A percentile compares a stretch with the other conserved stretches of the same genome.
Evolutionary conservation across 2,797 vertebrate species (phyloP).

Genomic region (Agapornis canus): DNA sequence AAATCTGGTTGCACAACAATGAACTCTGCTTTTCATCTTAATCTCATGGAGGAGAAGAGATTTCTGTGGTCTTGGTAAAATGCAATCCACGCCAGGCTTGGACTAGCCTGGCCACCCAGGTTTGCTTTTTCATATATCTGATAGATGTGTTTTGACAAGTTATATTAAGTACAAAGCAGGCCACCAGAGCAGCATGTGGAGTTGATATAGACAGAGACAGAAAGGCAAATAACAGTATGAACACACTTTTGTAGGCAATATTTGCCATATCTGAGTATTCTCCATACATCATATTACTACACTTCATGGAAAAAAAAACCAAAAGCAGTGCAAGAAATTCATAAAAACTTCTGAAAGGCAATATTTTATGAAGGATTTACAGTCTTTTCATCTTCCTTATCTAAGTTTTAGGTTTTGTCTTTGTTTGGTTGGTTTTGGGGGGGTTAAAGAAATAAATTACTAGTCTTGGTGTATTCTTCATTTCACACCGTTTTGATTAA

Average conservation of each 20-base stretch:
- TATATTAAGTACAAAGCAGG: slow-evolving; percentile 83
- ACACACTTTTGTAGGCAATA: slow-evolving; percentile 65
- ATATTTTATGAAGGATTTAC: slow-evolving; percentile 27
- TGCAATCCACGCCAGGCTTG: slow-evolving; percentile 64
- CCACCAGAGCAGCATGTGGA: slow-evolving; percentile 80
- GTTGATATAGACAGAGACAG: slow-evolving; percentile 78
- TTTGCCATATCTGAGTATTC: slow-evolving; percentile 56
- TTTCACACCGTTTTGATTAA: not conserved
- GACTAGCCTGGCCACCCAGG: slow-evolving; percentile 78
- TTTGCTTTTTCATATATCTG: slow-evolving; percentile 75
- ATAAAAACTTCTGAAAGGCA: slow-evolving; percentile 11
- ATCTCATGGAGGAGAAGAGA: slow-evolving; percentile 50
- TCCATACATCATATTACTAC: slow-evolving; percentile 35
- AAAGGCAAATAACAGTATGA: slow-evolving; percentile 73
- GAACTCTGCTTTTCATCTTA: slow-evolving; percentile 67
- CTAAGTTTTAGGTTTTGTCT: not conserved
- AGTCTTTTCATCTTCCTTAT: slow-evolving; percentile 6
- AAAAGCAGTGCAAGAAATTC: not conserved
- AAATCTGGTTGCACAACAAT: slow-evolving; percentile 70
- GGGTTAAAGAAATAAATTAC: not conserved
- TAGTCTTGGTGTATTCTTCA: not conserved
- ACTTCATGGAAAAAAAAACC: slow-evolving; percentile 6
- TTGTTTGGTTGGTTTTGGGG: not conserved
- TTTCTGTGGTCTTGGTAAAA: slow-evolving; percentile 61
- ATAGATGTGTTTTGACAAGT: slow-evolving; percentile 86